Conservation (phyloP, 37 sponge, comb jelly and placozoan species). For the Amphimedon queenslandica region DNA sequence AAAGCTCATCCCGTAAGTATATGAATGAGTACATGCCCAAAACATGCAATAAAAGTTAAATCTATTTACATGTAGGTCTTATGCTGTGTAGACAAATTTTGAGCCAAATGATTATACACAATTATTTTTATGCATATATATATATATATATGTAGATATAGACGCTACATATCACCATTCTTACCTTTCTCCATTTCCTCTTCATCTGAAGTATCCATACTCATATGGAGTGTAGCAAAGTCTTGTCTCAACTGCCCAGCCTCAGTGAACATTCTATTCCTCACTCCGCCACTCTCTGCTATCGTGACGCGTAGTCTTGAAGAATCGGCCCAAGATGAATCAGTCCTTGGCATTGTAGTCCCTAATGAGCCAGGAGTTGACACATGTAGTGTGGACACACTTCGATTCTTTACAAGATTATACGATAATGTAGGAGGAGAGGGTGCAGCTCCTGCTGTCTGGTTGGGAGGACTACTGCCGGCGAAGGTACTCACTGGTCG, state of each 20-base stretch:
- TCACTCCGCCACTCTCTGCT: neutral
- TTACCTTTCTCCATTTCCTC: neutral
- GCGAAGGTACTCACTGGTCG: neutral
- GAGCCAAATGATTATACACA: too few species aligned
- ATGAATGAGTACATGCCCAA: too few species aligned
- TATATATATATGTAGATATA: too few species aligned
- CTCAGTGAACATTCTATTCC: conserved; percentile 4
- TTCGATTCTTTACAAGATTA: neutral
- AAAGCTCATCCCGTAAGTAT: too few species aligned
- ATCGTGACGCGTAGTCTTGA: neutral
- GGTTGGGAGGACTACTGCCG: neutral
- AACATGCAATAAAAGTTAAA: too few species aligned
- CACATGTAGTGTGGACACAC: too few species aligned
- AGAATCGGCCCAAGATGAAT: neutral
- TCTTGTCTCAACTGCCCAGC: neutral
- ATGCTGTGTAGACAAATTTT: too few species aligned
- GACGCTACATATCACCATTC: neutral
- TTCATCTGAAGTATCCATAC: conserved; percentile 1
- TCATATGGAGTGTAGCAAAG: neutral
- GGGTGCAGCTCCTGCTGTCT: neutral
- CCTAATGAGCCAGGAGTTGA: neutral
- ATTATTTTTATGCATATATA: too few species aligned
- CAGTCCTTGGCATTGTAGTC: neutral
- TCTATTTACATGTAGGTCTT: too few species aligned
- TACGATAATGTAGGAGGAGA: neutral